These are phyloP conservation scores for Drosophila grimshawi DNA, from an alignment of 1,140 invertebrate genomes.

Conservation along the genomic window DNA sequence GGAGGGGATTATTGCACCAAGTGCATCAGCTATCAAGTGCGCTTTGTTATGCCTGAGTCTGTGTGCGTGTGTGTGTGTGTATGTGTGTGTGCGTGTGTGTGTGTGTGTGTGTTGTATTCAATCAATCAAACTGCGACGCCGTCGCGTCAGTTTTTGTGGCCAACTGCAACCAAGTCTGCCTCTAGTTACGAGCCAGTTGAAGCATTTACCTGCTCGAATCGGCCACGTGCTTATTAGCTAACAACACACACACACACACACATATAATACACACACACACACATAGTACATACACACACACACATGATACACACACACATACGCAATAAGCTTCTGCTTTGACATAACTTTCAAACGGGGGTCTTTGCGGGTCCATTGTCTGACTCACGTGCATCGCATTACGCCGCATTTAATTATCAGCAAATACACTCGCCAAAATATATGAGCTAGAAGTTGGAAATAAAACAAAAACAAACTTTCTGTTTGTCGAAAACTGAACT, in stretches of 20 bases:
- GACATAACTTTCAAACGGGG: slow-evolving; percentile 8
- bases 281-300: slow-evolving; percentile 3
- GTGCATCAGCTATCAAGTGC: slow-evolving; percentile 50
- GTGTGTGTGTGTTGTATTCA: slow-evolving; percentile 50
- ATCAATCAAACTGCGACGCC: slow-evolving; percentile 66
- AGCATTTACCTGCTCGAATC: slow-evolving; percentile 30
- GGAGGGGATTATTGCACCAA: not conserved
- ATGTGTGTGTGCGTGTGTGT: slow-evolving; percentile 34
- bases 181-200: slow-evolving; percentile 42
- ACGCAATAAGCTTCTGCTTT: slow-evolving; percentile 9
- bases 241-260: slow-evolving; percentile 4
- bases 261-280: not conserved
- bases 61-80: slow-evolving; percentile 33
- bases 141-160: slow-evolving; percentile 34
- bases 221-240: slow-evolving; percentile 57
- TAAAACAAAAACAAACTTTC: no score
- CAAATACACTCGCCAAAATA: not conserved
- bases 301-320: not conserved
- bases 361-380: slow-evolving; percentile 38
- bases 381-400: slow-evolving; percentile 41
- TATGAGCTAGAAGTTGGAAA: no score
- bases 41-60: not conserved
- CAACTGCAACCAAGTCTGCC: slow-evolving; percentile 6
- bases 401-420: slow-evolving; percentile 30
- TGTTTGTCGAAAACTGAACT: no score